Base-by-base conservation (phyloP, 2,113 vertebrate genomes). In the Balaeniceps rex region DNA sequence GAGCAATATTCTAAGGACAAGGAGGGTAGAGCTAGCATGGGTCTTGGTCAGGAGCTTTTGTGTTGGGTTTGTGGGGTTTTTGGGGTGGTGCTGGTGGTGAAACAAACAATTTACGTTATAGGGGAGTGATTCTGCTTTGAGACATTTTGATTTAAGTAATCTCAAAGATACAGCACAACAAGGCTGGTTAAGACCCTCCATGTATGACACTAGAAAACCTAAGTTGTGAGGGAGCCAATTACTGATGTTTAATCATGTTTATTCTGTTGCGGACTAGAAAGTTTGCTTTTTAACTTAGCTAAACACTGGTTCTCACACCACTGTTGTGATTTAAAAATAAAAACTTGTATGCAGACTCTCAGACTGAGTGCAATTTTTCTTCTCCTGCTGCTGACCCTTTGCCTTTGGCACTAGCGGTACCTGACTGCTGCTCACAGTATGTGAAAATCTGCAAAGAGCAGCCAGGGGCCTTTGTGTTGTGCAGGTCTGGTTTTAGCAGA, bases 351-450 rank as follows among this genome's bases (percentile, higher is more conserved):
- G 25, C 28, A 51, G 17, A 47, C 58, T 15, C 22, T 82, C 31
- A 36, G 19, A 33, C 4, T 14, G 11, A 83, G 7, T 17, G 18
- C 33, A 12, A 6, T 42, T 28, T 49, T 49, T 78, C 57, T 76
- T 29, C 65, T 58, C 52, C 38, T 44, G 18, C 7, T 74, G 33
- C 23, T 15, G n/a, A 28, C 34, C 8, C 36, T 87, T 55, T 81
- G 36, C 42, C 60, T 75, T 49, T 44, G 54, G 57, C 42, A 63
- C 10, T 9, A 75, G 19, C 1, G 7, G 46, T 68, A 78, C 57
- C 26, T 26, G 19, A 33, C 44, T 72, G 61, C 34, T 70, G 34
- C 24, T 49, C 1, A 3, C 18, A 3, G 4, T 10, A 66, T 0
- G 0, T 26, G 25, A 71, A 70, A 78, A 89, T 52, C 42, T 7